Percentiles rank a stretch among this genome's conserved stretches.
Conservation (phyloP, 2,797 vertebrate genomes). For the Rhinoraja longicauda region DNA sequence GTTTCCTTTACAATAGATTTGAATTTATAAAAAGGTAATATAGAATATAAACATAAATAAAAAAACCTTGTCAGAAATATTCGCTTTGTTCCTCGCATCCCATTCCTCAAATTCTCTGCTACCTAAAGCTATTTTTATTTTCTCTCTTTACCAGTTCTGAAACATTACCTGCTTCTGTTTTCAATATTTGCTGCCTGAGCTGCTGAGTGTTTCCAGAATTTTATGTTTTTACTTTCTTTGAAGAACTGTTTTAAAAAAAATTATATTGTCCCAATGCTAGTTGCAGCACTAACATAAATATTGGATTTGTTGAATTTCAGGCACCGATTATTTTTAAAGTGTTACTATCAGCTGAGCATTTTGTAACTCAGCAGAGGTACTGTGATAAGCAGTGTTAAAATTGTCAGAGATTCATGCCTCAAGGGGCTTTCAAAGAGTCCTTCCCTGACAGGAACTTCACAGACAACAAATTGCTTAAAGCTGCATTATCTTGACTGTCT, state of each 20-base stretch:
- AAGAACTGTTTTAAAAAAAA: neutral
- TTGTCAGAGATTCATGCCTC: neutral
- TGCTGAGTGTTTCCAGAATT: too few relatives aligned
- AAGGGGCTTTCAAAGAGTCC: neutral
- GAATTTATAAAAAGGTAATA: too few relatives aligned
- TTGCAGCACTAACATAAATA: neutral
- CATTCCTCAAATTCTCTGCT: too few relatives aligned
- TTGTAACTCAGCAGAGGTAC: neutral
- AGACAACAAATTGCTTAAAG: neutral
- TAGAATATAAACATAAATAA: too few relatives aligned
- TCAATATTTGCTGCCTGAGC: too few relatives aligned
- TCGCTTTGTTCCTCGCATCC: too few relatives aligned
- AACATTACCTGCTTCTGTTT: too few relatives aligned
- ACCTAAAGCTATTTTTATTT: too few relatives aligned
- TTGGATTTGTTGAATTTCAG: neutral
- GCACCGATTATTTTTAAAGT: neutral
- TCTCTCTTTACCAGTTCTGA: too few relatives aligned
- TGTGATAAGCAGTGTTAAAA: neutral
- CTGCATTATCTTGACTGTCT: neutral
- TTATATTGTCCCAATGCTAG: neutral
- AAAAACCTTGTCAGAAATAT: too few relatives aligned
- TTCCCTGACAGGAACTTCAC: neutral
- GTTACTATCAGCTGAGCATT: neutral
- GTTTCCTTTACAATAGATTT: too few relatives aligned
- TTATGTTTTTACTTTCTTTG: too few relatives aligned